phyloP scores from a whole-genome alignment of 2,888 invertebrate genomes.

The Priocnemis perturbator region DNA sequence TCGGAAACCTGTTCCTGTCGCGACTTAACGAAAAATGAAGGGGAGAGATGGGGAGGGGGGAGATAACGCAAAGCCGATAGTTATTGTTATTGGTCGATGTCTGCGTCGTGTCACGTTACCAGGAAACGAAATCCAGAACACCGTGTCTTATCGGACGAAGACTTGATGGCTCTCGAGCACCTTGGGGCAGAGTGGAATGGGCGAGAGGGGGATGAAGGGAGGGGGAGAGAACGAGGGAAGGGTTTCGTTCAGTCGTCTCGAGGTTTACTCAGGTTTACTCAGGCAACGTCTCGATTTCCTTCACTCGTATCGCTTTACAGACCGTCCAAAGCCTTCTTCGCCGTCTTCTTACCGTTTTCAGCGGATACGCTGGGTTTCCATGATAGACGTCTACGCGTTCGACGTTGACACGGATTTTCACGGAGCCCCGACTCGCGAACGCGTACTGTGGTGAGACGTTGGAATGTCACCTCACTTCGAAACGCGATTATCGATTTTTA shows the following conservation, averaged over 20 bases:
- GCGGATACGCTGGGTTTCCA: slow-evolving; percentile 49
- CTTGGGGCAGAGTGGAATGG: slow-evolving; percentile 6
- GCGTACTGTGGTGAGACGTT: too few relatives aligned
- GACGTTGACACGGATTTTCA: too few relatives aligned
- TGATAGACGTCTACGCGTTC: not conserved
- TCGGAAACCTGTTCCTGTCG: slow-evolving; percentile 17
- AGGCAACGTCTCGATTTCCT: slow-evolving; percentile 52
- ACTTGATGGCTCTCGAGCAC: slow-evolving; percentile 18
- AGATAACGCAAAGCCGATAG: slow-evolving; percentile 8
- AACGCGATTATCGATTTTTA: too few relatives aligned
- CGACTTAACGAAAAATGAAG: slow-evolving; percentile 2
- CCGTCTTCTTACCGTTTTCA: slow-evolving; percentile 39
- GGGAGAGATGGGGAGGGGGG: not conserved
- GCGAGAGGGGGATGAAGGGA: slow-evolving; percentile 15
- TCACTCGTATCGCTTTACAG: slow-evolving; percentile 47
- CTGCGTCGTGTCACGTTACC: slow-evolving; percentile 20
- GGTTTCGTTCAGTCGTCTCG: slow-evolving; percentile 48
- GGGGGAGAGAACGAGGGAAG: slow-evolving; percentile 34
- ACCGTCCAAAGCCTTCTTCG: slow-evolving; percentile 39
- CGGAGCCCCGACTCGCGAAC: too few relatives aligned
- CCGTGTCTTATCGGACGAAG: slow-evolving; percentile 24
- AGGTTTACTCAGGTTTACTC: slow-evolving; percentile 50
- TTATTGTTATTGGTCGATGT: slow-evolving; percentile 16
- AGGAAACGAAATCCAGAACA: slow-evolving; percentile 36
- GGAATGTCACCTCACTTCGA: too few relatives aligned